Conservation (phyloP, 2,888 invertebrate species). For the Tipula helvola region DNA sequence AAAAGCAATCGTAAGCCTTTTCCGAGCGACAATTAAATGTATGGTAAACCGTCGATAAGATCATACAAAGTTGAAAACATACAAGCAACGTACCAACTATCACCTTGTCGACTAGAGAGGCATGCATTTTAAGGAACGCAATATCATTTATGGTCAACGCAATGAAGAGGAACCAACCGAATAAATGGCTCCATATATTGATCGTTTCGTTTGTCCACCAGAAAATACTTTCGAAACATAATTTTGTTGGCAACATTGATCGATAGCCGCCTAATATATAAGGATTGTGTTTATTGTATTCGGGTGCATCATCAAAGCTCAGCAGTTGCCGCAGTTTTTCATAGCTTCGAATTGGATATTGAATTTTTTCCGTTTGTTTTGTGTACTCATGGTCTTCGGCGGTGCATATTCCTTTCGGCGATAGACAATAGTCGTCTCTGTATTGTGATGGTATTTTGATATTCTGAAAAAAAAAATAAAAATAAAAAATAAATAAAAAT, state of each 20-base stretch:
- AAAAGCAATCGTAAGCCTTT: conserved; percentile 69
- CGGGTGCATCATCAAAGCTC: conserved; percentile 51
- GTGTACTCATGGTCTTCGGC: not conserved
- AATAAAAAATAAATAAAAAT: not conserved
- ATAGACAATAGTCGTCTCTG: not conserved
- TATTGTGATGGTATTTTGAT: not conserved
- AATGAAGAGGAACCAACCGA: conserved; percentile 72
- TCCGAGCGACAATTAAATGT: conserved; percentile 89
- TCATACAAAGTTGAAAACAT: conserved; percentile 92
- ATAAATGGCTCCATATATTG: conserved; percentile 94
- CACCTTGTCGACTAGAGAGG: conserved; percentile 68
- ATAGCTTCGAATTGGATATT: conserved; percentile 11
- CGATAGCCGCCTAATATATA: conserved; percentile 78
- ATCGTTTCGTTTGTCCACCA: conserved; percentile 96
- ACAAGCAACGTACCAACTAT: conserved; percentile 70
- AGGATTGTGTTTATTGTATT: conserved; percentile 74
- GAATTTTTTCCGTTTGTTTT: not conserved
- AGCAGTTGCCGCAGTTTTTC: conserved; percentile 29
- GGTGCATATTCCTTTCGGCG: not conserved
- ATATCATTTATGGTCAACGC: conserved; percentile 75
- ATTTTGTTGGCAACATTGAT: conserved; percentile 63
- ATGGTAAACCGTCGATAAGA: conserved; percentile 83
- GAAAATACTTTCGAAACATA: conserved; percentile 84
- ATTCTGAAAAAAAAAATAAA: not conserved
- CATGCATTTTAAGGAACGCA: conserved; percentile 63